Percentiles rank a stretch among this genome's conserved stretches.
phyloP scores from a whole-genome alignment of 2,888 invertebrate species.

The Panorpa germanica region DNA sequence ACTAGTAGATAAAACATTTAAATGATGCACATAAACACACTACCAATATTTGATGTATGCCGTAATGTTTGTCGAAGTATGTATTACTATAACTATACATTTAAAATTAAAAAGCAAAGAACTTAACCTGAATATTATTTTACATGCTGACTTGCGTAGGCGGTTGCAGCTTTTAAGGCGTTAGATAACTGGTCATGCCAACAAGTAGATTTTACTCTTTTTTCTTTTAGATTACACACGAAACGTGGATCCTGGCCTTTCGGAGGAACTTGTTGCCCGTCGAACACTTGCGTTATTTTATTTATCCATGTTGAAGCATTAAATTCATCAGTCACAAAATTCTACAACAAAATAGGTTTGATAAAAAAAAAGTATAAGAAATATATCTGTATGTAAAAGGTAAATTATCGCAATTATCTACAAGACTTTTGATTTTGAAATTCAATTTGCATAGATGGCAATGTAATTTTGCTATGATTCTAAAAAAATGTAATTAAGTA shows the following conservation, averaged over 20 bases:
- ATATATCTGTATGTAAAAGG: not conserved
- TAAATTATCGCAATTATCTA: not conserved
- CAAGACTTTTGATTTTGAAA: constrained; percentile 1
- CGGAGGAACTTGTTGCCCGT: constrained; percentile 28
- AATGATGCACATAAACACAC: no score
- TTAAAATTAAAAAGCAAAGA: no score
- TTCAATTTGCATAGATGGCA: constrained; percentile 7
- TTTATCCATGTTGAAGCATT: constrained; percentile 52
- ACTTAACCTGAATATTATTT: no score
- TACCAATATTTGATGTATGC: no score
- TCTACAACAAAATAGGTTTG: no score
- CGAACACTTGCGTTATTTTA: constrained; percentile 37
- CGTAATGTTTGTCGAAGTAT: no score
- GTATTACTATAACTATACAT: no score
- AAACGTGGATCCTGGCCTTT: constrained; percentile 35
- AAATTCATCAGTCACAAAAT: constrained; percentile 32
- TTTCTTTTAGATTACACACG: constrained; percentile 47
- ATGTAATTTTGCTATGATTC: constrained; percentile 3
- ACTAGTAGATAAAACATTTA: no score
- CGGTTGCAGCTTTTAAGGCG: constrained; percentile 36
- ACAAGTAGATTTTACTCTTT: constrained; percentile 31
- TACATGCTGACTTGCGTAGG: no score
- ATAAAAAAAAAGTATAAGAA: constrained; percentile 8
- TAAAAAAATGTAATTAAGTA: constrained; percentile 6
- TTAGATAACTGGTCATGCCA: constrained; percentile 43